phyloP scores from a whole-genome alignment of 2,888 invertebrate genomes.

The Orthosia incerta region DNA sequence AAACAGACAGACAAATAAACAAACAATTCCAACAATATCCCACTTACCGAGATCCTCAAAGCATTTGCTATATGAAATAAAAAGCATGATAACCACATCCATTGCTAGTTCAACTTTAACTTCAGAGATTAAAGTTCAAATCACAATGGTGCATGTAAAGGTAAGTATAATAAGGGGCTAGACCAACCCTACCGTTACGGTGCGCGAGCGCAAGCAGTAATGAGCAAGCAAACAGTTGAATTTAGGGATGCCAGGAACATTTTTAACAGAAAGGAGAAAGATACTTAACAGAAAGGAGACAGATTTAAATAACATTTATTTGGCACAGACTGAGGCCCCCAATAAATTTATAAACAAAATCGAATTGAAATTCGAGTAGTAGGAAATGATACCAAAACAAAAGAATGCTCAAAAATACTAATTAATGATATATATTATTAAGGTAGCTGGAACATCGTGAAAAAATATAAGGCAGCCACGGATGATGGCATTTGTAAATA shows the following conservation, averaged over 20 bases:
- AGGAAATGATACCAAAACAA: no score
- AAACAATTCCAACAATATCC: constrained; percentile 77
- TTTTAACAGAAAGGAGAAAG: not conserved
- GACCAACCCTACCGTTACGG: constrained; percentile 86
- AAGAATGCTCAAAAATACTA: no score
- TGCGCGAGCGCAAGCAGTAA: constrained; percentile 81
- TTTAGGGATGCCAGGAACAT: constrained; percentile 45
- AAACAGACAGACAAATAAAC: constrained; percentile 48
- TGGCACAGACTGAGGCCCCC: not conserved
- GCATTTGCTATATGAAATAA: constrained; percentile 53
- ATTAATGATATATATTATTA: no score
- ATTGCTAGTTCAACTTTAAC: constrained; percentile 7
- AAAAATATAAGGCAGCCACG: no score
- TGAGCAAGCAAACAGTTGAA: constrained; percentile 82
- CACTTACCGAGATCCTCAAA: constrained; percentile 64
- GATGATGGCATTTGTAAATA: no score
- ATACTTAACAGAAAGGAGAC: not conserved
- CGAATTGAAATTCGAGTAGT: not conserved
- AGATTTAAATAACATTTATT: not conserved
- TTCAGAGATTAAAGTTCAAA: accelerated
- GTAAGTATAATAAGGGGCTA: constrained; percentile 72
- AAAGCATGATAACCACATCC: constrained; percentile 20
- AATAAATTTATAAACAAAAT: not conserved
- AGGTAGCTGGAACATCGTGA: no score
- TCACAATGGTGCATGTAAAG: not conserved